Evolutionary conservation across 1,140 invertebrate species (phyloP).

Genomic region (Camponotus vicinus): DNA sequence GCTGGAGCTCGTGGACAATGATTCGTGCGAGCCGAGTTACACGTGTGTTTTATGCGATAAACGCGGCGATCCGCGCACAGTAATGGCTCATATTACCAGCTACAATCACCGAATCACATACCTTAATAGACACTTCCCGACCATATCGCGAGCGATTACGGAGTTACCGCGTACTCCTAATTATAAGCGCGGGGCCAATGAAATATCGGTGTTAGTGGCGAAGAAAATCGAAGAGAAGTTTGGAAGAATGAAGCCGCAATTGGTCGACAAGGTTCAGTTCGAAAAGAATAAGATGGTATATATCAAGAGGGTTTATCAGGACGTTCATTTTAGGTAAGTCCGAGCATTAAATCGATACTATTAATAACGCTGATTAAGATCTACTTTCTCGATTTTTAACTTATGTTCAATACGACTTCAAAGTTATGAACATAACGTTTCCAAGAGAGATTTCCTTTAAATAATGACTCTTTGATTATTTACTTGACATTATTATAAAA

Average conservation of each 20-base stretch:
- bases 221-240: slow-evolving; percentile 88
- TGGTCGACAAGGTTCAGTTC: slow-evolving; percentile 86
- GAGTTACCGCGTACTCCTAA: slow-evolving; percentile 84
- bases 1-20: slow-evolving; percentile 89
- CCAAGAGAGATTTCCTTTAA: neutral
- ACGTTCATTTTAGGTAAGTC: slow-evolving; percentile 87
- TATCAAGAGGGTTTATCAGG: slow-evolving; percentile 86
- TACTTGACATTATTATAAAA: slow-evolving; percentile 62
- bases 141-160: slow-evolving; percentile 84
- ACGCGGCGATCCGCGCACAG: slow-evolving; percentile 91
- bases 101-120: slow-evolving; percentile 90
- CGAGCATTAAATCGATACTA: neutral
- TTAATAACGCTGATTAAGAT: neutral
- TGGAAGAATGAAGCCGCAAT: slow-evolving; percentile 88
- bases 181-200: slow-evolving; percentile 87
- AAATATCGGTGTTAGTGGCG: slow-evolving; percentile 86
- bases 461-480: neutral
- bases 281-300: slow-evolving; percentile 87
- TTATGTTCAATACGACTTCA: neutral
- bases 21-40: slow-evolving; percentile 89
- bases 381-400: neutral
- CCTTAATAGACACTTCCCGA: slow-evolving; percentile 87
- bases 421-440: neutral
- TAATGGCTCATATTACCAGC: slow-evolving; percentile 91
- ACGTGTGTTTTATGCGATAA: slow-evolving; percentile 92